phyloP scores from a whole-genome alignment of 2,888 invertebrate species.

The Caenorhabditis doughertyi region DNA sequence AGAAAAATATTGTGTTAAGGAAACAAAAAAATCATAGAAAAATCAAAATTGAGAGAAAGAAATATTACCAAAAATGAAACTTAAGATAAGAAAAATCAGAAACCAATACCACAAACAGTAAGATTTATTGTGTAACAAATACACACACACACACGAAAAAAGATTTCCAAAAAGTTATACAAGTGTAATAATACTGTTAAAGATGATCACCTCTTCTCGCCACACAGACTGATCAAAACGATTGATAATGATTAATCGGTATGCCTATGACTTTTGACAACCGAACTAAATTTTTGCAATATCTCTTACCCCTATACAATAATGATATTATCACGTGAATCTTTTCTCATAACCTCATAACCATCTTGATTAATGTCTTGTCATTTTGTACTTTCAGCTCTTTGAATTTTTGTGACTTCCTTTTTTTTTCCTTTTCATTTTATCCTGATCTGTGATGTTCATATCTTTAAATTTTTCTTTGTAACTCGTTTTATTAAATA shows the following conservation, averaged over 20 bases:
- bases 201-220: slow-evolving; percentile 48
- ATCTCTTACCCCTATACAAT: slow-evolving; percentile 7
- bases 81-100: slow-evolving; percentile 18
- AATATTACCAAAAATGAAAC: slow-evolving; percentile 8
- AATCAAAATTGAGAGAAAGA: slow-evolving; percentile 1
- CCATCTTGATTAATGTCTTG: slow-evolving; percentile 18
- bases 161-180: slow-evolving; percentile 38
- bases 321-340: slow-evolving; percentile 37
- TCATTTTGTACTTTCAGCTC: slow-evolving; percentile 34
- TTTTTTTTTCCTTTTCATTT: background rate
- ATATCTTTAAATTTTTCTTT: background rate
- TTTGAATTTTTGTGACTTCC: slow-evolving; percentile 3
- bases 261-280: slow-evolving; percentile 45
- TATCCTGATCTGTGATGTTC: slow-evolving; percentile 24
- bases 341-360: slow-evolving; percentile 14
- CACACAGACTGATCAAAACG: slow-evolving; percentile 51
- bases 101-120: slow-evolving; percentile 26
- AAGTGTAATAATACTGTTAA: slow-evolving; percentile 44
- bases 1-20: background rate
- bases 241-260: slow-evolving; percentile 45
- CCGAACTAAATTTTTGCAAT: slow-evolving; percentile 20
- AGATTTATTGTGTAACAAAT: slow-evolving; percentile 6
- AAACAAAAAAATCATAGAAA: no score
- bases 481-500: background rate
- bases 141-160: background rate